Conservation (phyloP, 2,797 vertebrate genomes). For the Myripristis murdjan region DNA sequence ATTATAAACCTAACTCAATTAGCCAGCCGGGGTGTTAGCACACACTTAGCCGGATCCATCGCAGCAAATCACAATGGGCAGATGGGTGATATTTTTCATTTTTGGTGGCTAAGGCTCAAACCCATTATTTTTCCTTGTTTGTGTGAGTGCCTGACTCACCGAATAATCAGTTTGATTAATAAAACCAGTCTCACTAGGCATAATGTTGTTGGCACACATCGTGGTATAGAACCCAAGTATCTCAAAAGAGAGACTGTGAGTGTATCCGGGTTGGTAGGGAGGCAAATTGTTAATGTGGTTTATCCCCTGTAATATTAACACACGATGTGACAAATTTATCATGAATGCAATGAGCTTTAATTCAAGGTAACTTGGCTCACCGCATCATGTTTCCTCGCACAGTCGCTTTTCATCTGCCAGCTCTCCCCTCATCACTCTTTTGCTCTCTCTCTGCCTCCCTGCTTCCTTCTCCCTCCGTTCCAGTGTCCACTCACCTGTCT, state of each 20-base stretch:
- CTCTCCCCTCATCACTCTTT: slow-evolving; percentile 39
- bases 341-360: slow-evolving; percentile 60
- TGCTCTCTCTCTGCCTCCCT: slow-evolving; percentile 16
- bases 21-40: slow-evolving; percentile 76
- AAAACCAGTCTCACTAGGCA: slow-evolving; percentile 60
- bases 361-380: slow-evolving; percentile 68
- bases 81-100: slow-evolving; percentile 80
- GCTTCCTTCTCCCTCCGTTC: slow-evolving; percentile 44
- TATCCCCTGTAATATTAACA: slow-evolving; percentile 43
- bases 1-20: slow-evolving; percentile 82
- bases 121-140: slow-evolving; percentile 77
- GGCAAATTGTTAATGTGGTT: slow-evolving; percentile 43
- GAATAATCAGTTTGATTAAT: slow-evolving; percentile 82
- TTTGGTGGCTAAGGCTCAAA: slow-evolving; percentile 73
- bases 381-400: slow-evolving; percentile 53
- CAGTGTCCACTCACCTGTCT: slow-evolving; percentile 54
- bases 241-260: slow-evolving; percentile 28
- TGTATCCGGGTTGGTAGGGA: slow-evolving; percentile 19
- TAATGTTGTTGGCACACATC: slow-evolving; percentile 63
- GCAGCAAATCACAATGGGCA: slow-evolving; percentile 76
- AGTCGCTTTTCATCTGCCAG: slow-evolving; percentile 51
- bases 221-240: slow-evolving; percentile 40
- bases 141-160: slow-evolving; percentile 71
- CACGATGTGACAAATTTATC: slow-evolving; percentile 66
- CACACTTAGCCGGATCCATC: slow-evolving; percentile 71